Conservation (phyloP, 2,113 vertebrate species). For the Notothenia coriiceps region DNA sequence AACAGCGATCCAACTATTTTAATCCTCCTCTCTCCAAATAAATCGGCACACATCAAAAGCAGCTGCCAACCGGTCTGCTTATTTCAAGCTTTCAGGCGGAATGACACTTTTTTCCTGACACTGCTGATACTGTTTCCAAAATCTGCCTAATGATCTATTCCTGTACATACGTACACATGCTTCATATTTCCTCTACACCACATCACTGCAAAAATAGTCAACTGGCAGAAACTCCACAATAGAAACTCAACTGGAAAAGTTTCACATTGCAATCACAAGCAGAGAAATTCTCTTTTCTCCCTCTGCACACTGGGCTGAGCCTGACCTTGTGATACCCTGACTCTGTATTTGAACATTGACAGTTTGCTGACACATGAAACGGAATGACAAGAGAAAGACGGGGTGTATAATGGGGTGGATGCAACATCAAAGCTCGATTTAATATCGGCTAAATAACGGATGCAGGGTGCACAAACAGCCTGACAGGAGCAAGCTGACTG, state of each 20-base stretch:
- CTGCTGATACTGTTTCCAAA: slow-evolving; percentile 28
- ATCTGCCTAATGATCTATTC: slow-evolving; percentile 58
- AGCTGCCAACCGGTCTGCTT: slow-evolving; percentile 56
- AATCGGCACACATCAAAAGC: slow-evolving; percentile 54
- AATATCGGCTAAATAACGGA: slow-evolving; percentile 30
- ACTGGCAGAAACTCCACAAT: slow-evolving; percentile 22
- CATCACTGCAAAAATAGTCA: slow-evolving; percentile 44
- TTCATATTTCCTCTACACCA: slow-evolving; percentile 38
- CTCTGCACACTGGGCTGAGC: slow-evolving; percentile 12
- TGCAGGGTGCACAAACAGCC: slow-evolving; percentile 24
- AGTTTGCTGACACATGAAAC: slow-evolving; percentile 39
- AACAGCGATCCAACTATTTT: slow-evolving; percentile 38
- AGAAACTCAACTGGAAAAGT: slow-evolving; percentile 35
- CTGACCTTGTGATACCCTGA: slow-evolving; percentile 35
- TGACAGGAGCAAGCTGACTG: slow-evolving; percentile 39
- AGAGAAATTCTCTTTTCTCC: slow-evolving; percentile 31
- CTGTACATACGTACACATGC: slow-evolving; percentile 35
- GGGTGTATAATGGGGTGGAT: slow-evolving; percentile 26
- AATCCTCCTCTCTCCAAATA: slow-evolving; percentile 37
- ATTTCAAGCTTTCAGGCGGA: slow-evolving; percentile 46
- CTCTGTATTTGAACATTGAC: slow-evolving; percentile 25
- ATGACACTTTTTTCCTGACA: slow-evolving; percentile 24
- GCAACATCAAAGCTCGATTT: slow-evolving; percentile 52
- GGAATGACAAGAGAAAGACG: slow-evolving; percentile 42
- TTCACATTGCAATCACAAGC: slow-evolving; percentile 36